These are phyloP conservation scores for Whitmania pigra DNA, from an alignment of 1,140 invertebrate genomes.

Conservation along the genomic window DNA sequence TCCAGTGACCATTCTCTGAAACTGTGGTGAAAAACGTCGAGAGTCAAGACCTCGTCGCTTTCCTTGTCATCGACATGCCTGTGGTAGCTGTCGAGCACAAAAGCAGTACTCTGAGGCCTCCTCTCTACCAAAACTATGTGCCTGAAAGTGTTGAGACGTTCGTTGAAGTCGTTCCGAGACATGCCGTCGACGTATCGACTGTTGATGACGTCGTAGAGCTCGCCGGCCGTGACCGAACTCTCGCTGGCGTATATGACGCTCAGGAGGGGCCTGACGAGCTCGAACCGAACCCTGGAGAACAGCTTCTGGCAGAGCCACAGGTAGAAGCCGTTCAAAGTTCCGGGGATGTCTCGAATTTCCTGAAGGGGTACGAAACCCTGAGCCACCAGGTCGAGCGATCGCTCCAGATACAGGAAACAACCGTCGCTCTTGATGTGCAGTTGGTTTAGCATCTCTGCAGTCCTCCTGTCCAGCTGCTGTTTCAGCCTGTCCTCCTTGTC, in stretches of 20 bases:
- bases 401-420: slow-evolving; percentile 82
- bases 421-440: slow-evolving; percentile 91
- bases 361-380: slow-evolving; percentile 79
- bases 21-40: slow-evolving; percentile 65
- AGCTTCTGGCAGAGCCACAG: slow-evolving; percentile 84
- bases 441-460: slow-evolving; percentile 85
- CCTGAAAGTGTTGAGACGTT: not conserved
- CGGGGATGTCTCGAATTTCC: slow-evolving; percentile 74
- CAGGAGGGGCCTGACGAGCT: slow-evolving; percentile 69
- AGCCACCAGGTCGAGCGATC: slow-evolving; percentile 67
- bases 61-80: slow-evolving; percentile 62
- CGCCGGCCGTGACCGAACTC: slow-evolving; percentile 62
- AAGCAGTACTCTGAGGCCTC: slow-evolving; percentile 54
- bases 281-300: slow-evolving; percentile 54
- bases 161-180: not conserved
- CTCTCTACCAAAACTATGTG: slow-evolving; percentile 30
- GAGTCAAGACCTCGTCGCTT: slow-evolving; percentile 46
- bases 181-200: slow-evolving; percentile 31
- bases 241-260: slow-evolving; percentile 78
- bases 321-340: slow-evolving; percentile 84
- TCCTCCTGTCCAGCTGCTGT: slow-evolving; percentile 66
- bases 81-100: slow-evolving; percentile 71
- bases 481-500: slow-evolving; percentile 58
- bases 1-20: slow-evolving; percentile 86
- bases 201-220: slow-evolving; percentile 65